Conservation (phyloP, 2,113 vertebrate genomes). For the Eptesicus fuscus region DNA sequence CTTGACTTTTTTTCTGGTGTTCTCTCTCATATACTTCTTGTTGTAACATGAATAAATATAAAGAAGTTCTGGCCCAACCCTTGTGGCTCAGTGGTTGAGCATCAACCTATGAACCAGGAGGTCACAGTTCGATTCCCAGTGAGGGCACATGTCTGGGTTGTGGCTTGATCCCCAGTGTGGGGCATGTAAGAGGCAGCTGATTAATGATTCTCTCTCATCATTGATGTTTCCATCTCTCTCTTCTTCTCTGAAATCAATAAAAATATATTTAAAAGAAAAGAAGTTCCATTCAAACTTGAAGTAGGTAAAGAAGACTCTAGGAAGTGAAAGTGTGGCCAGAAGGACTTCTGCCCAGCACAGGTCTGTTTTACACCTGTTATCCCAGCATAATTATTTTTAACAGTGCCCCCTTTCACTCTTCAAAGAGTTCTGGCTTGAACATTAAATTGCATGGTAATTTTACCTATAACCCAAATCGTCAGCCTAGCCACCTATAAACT, state of each 20-base stretch:
- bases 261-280: background rate
- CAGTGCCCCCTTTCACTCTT: background rate
- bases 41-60: background rate
- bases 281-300: background rate
- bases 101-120: too few species aligned
- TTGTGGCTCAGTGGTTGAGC: too few species aligned
- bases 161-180: too few species aligned
- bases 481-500: background rate
- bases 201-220: too few species aligned
- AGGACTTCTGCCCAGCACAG: background rate
- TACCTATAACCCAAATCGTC: background rate
- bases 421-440: background rate
- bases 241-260: too few species aligned
- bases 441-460: background rate
- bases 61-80: background rate
- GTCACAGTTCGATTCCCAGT: too few species aligned
- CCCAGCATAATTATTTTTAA: background rate
- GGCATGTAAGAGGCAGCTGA: too few species aligned
- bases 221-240: too few species aligned
- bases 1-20: background rate
- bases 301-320: background rate
- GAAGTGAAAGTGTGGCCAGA: background rate
- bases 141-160: too few species aligned
- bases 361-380: background rate
- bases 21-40: background rate